Conservation (phyloP, 1,140 invertebrate species). For the Dolichoris vasculosae region DNA sequence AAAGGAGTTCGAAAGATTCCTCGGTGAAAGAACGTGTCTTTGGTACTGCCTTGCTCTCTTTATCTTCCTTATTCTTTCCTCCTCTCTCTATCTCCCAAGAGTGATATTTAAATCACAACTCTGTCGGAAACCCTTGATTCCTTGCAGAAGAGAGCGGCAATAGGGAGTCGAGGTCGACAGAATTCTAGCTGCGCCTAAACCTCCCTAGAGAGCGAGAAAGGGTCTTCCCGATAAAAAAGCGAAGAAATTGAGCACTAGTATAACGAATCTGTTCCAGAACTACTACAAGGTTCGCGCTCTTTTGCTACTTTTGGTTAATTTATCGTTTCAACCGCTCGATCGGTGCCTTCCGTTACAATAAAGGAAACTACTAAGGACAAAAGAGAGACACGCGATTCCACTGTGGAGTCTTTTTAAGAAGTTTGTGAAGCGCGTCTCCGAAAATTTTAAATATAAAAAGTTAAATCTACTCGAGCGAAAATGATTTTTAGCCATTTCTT, state of each 20-base stretch:
- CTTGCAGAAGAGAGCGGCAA: neutral
- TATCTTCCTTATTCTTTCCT: neutral
- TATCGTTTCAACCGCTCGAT: constrained; percentile 10
- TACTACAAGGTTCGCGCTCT: neutral
- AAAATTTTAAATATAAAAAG: constrained; percentile 14
- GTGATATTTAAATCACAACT: constrained; percentile 62
- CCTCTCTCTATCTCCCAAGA: constrained; percentile 39
- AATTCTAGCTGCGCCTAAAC: neutral
- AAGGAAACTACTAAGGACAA: neutral
- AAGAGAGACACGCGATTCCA: neutral
- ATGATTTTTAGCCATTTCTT: constrained; percentile 10
- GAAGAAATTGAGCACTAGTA: neutral
- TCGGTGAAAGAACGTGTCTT: neutral
- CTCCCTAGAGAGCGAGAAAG: constrained; percentile 36
- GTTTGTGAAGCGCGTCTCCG: neutral
- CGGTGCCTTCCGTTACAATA: neutral
- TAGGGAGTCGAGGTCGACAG: neutral
- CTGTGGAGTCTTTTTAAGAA: neutral
- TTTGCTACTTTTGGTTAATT: constrained; percentile 30
- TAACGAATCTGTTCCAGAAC: constrained; percentile 5
- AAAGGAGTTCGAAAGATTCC: constrained; percentile 33
- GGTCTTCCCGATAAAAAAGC: constrained; percentile 47
- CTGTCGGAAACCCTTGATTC: constrained; percentile 55
- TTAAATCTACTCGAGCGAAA: constrained; percentile 13
- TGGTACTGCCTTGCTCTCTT: neutral